Evolutionary conservation across 1,140 invertebrate genomes (phyloP).

Genomic region (Cotesia vestalis): DNA sequence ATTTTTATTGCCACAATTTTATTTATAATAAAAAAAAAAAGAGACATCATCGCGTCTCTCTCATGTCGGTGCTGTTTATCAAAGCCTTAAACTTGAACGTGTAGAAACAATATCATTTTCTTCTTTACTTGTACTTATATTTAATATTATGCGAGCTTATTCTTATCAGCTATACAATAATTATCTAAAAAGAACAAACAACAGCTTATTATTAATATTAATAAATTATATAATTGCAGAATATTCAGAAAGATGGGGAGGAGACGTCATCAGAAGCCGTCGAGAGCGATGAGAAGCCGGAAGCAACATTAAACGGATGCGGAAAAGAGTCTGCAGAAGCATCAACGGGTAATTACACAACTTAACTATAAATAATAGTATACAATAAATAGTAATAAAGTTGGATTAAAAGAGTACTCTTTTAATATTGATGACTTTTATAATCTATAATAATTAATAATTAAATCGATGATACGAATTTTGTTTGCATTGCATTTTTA

Average conservation of each 20-base stretch:
- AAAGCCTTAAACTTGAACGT: too few species aligned
- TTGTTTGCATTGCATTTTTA: too few species aligned
- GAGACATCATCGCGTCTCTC: too few species aligned
- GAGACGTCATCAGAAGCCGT: conserved; percentile 26
- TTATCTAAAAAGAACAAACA: not conserved
- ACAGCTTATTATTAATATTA: conserved; percentile 10
- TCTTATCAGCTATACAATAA: not conserved
- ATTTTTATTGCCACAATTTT: too few species aligned
- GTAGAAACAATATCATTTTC: not conserved
- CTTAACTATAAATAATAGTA: not conserved
- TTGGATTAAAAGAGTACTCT: not conserved
- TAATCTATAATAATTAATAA: too few species aligned
- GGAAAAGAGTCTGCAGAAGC: conserved; percentile 21
- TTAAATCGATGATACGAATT: too few species aligned
- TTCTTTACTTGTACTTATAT: not conserved
- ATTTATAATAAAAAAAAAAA: too few species aligned
- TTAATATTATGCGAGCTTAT: not conserved
- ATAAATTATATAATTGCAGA: conserved; percentile 16
- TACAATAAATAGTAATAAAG: not conserved
- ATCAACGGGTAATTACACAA: conserved; percentile 27
- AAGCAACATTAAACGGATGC: conserved; percentile 24
- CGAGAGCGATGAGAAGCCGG: conserved; percentile 27
- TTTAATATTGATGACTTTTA: too few species aligned
- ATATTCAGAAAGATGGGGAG: conserved; percentile 38
- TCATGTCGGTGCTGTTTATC: too few species aligned